These are phyloP conservation scores for Agriotes lineatus DNA, from an alignment of 2,888 invertebrate genomes.

Conservation along the genomic window DNA sequence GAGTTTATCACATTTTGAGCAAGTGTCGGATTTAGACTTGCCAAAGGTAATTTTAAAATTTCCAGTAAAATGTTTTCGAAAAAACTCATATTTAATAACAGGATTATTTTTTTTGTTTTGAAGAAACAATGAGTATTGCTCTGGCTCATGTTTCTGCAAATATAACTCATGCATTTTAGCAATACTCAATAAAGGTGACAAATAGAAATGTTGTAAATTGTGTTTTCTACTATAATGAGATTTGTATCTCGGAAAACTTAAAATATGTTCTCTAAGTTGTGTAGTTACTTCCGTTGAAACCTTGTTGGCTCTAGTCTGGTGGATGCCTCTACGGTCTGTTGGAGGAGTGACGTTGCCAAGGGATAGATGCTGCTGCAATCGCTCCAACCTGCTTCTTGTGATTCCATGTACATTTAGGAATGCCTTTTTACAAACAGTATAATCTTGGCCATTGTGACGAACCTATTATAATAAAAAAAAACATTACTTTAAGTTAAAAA, in stretches of 20 bases:
- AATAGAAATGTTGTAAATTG: conserved; percentile 28
- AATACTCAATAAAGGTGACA: conserved; percentile 18
- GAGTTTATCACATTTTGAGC: conserved; percentile 7
- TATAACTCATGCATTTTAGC: not conserved
- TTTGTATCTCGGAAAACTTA: conserved; percentile 29
- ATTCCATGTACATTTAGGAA: not conserved
- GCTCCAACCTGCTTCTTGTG: not conserved
- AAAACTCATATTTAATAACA: conserved; percentile 32
- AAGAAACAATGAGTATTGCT: not conserved
- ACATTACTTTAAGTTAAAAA: too few relatives aligned
- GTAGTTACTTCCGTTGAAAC: conserved; percentile 7
- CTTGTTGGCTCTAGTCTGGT: conserved; percentile 18
- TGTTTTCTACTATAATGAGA: conserved; percentile 36
- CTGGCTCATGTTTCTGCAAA: conserved; percentile 14
- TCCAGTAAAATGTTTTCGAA: not conserved
- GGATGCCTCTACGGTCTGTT: conserved; percentile 9
- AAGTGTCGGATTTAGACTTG: not conserved
- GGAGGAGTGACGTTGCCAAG: not conserved
- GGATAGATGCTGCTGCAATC: conserved; percentile 4
- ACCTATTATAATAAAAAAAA: too few relatives aligned
- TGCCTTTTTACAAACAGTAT: not conserved
- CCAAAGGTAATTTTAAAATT: not conserved
- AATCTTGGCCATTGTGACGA: too few relatives aligned
- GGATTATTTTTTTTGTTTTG: conserved; percentile 14
- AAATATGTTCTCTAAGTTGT: conserved; percentile 30